Evolutionary conservation across 2,888 invertebrate genomes (phyloP).

Genomic region (Cylindroiulus punctatus): DNA sequence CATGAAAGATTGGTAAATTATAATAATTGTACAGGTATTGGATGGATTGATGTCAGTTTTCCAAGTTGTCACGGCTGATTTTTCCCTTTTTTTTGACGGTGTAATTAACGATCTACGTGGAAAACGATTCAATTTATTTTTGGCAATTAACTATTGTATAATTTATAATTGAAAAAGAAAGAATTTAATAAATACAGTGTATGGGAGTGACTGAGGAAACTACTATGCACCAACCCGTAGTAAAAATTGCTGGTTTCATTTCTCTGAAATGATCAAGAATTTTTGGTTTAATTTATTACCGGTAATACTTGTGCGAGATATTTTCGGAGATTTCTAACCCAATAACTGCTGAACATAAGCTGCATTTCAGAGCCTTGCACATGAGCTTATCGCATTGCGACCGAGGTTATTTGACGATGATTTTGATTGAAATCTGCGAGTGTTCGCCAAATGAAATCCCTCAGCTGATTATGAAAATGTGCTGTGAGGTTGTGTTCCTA

Average conservation of each 20-base stretch:
- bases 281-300: not conserved
- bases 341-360: not conserved
- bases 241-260: not conserved
- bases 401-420: too few relatives aligned
- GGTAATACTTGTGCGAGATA: not conserved
- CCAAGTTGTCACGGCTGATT: not conserved
- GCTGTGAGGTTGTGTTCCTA: not conserved
- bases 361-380: too few relatives aligned
- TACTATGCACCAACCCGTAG: not conserved
- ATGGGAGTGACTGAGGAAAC: not conserved
- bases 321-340: not conserved
- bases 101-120: slow-evolving; percentile 1
- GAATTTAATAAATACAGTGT: not conserved
- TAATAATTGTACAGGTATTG: not conserved
- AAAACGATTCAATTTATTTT: not conserved
- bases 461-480: not conserved
- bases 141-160: not conserved
- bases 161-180: not conserved
- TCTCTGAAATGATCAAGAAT: not conserved
- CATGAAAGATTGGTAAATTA: not conserved
- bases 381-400: too few relatives aligned
- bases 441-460: not conserved
- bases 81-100: not conserved
- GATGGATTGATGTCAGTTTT: not conserved
- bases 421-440: too few relatives aligned